Evolutionary conservation across 2,888 invertebrate species (phyloP), one percentile per base, ranked within the genome.

Genomic region (Pycnomerus fuliginosus): DNA sequence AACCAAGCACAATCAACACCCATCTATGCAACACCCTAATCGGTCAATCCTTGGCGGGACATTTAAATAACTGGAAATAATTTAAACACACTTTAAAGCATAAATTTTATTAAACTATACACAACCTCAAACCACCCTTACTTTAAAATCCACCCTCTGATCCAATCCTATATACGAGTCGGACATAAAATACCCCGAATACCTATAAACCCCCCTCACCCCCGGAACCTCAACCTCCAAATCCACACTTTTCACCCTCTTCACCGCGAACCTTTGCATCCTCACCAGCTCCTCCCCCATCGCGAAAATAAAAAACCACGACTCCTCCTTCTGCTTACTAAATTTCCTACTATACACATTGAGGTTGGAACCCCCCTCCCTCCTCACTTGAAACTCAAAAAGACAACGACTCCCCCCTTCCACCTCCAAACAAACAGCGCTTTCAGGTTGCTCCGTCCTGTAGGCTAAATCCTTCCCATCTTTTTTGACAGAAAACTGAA

Each of bases 101-200:
- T n/a, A n/a, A n/a, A n/a, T n/a, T n/a, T n/a, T n/a, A n/a, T n/a
- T n/a, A n/a, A n/a, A n/a, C n/a, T n/a, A n/a, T n/a, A n/a, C n/a
- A n/a, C n/a, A n/a, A n/a, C n/a, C n/a, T n/a, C n/a, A n/a, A n/a
- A n/a, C n/a, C n/a, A n/a, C n/a, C n/a, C n/a, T n/a, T n/a, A n/a
- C n/a, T n/a, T n/a, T n/a, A n/a, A n/a, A n/a, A n/a, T n/a, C n/a
- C n/a, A n/a, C n/a, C n/a, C n/a, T 93, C 67, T 97, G 96, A 74
- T 98, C 97, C 16, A 96, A 75, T 1, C 96, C 96, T 52, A 97
- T 78, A 64, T 96, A 94, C 48, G 87, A 87, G 72, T 97, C 97
- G 30, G 94, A 95, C 76, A 96, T 80, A 36, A 97, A 69, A 69
- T 90, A 94, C 13, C 95, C 68, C 0, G 87, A 87, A 65, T 91